Evolutionary conservation across 2,113 vertebrate species (phyloP).

Genomic region (Ochotona princeps): DNA sequence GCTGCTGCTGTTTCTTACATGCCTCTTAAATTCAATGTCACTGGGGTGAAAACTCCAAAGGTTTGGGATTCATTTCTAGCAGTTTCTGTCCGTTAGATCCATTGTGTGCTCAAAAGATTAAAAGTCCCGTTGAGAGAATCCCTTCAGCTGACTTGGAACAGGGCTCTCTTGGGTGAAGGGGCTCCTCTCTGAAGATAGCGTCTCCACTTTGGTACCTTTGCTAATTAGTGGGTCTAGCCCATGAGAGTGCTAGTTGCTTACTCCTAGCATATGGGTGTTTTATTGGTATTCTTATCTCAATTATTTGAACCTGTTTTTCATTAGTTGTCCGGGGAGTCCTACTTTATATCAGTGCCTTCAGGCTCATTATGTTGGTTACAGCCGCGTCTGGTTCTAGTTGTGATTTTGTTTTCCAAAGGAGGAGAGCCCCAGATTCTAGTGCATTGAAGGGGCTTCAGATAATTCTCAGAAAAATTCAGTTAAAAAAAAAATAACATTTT

Average conservation of each 20-base stretch:
- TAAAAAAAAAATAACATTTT: no score
- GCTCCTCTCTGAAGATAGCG: background rate
- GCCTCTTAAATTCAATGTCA: background rate
- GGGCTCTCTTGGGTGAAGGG: background rate
- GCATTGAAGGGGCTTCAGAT: background rate
- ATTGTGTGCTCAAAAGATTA: background rate
- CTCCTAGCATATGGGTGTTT: constrained; percentile 56
- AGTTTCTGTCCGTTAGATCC: constrained; percentile 2
- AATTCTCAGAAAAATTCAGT: no score
- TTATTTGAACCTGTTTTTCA: constrained; percentile 48
- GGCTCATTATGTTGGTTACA: constrained; percentile 9
- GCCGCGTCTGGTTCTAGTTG: background rate
- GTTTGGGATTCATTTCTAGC: constrained; percentile 25
- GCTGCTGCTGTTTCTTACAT: background rate
- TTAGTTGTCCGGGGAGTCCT: constrained; percentile 8
- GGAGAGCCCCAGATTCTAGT: background rate
- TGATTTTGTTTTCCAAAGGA: constrained; percentile 28
- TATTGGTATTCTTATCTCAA: constrained; percentile 41
- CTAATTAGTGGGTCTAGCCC: constrained; percentile 62
- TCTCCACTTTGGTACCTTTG: constrained; percentile 18
- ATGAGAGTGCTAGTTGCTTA: constrained; percentile 64
- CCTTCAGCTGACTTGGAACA: constrained; percentile 29
- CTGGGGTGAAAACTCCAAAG: constrained; percentile 20
- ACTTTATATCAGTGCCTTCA: constrained; percentile 14
- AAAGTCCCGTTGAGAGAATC: background rate